A percentile compares a stretch with the other conserved stretches of the same genome.
phyloP scores from a whole-genome alignment of 2,113 vertebrate genomes.

The Calyptommatus sinebrachiatus region DNA sequence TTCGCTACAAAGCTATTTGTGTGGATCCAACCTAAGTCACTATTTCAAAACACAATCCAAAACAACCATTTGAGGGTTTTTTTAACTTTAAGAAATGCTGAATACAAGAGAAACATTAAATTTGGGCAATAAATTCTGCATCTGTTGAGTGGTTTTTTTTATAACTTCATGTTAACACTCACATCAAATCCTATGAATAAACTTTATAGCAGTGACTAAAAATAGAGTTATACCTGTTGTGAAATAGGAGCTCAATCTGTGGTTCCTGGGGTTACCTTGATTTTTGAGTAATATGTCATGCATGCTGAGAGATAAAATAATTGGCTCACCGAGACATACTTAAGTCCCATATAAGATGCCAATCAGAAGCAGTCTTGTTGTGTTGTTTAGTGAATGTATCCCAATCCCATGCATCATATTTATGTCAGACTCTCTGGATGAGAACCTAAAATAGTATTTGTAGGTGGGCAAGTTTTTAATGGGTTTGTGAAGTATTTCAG shows the following conservation, averaged over 20 bases:
- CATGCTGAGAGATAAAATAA: conserved; percentile 14
- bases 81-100: neutral
- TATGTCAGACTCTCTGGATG: conserved; percentile 34
- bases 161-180: neutral
- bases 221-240: conserved; percentile 15
- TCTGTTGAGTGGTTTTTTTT: neutral
- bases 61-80: too few species aligned
- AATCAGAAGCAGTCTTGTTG: neutral
- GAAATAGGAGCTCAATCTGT: conserved; percentile 12
- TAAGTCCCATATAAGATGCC: conserved; percentile 21
- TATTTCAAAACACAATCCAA: too few species aligned
- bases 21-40: too few species aligned
- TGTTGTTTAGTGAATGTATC: conserved; percentile 23
- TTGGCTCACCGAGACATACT: conserved; percentile 33
- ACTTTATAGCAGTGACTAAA: neutral
- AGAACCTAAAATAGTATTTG: conserved; percentile 60
- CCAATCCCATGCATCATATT: neutral
- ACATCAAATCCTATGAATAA: neutral
- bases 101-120: neutral
- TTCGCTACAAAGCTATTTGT: too few species aligned
- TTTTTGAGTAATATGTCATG: conserved; percentile 16
- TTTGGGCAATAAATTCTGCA: neutral
- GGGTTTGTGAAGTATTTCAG: conserved; percentile 53
- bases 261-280: conserved; percentile 13
- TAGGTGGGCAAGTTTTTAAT: conserved; percentile 43